Base-by-base conservation (phyloP, 2,113 vertebrate genomes). In the Megalops atlanticus region DNA sequence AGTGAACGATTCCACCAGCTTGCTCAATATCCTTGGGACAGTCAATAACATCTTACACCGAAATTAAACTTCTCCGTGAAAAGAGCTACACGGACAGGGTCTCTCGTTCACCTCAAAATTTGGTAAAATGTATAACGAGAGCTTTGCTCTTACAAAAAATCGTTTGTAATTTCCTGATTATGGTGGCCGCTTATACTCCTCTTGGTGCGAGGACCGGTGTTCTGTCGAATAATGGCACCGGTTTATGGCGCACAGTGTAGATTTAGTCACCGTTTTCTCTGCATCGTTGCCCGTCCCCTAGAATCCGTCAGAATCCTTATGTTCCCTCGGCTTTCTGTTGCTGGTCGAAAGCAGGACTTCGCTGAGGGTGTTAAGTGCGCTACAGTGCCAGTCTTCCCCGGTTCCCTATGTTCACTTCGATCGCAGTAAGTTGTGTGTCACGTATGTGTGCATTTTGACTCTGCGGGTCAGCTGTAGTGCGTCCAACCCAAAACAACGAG, bases 231-330 rank as follows among this genome's bases (percentile, higher is more conserved):
- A n/a, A n/a, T n/a, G n/a, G n/a, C n/a, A n/a, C n/a, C n/a, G 70
- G n/a, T 73, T 69, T 39, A 47, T 38, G 47, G 21, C 31, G 35
- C n/a, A 72, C 72, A 81, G 52, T 41, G 21, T 69, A 43, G 21
- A 70, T 76, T 76, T 35, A 76, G 39, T 69, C 49, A 33, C 52
- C 73, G 38, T 81, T 41, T 58, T 76, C 74, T 43, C 74, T 39
- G 58, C 80, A 76, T 76, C 80, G 35, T 49, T 33, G 72, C 52
- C 54, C 80, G 52, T 58, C 72, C 38, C 38, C 52, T 24, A 27
- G 73, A 43, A 76, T 69, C 24, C 73, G 41, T 14, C 27, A 36
- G 47, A 74, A 47, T 74, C 49, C 79, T 58, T 41, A 12, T 33
- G 77, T 52, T 38, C 47, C 54, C 70, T n/a, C 12, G 11, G 69